Base-by-base conservation (phyloP, 2,888 invertebrate species). In the Ditula angustiorana region DNA sequence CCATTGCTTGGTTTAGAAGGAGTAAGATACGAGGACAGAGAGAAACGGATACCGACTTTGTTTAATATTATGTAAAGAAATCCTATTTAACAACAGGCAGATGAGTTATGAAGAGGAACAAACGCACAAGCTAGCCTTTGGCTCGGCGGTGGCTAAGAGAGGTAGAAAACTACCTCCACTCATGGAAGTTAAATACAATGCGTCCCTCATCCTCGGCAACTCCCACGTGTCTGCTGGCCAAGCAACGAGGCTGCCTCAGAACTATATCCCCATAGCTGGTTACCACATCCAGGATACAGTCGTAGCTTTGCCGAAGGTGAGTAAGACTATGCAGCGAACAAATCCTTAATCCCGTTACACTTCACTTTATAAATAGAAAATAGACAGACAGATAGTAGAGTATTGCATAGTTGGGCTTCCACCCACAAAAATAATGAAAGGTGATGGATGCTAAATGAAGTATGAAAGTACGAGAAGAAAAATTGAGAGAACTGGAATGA, bases 221-320 rank as follows among this genome's bases (percentile, higher is more conserved):
- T 79, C 82, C 0, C 77, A 85, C 24, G 70, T 77, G 0, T 79
- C 82, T 0, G 59, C 78, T 19, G 82, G 82, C 0, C 58, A 68
- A 30, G 67, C 83, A 1, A 63, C 70, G 0, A 71, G 71, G 23
- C 23, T 83, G 7, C 85, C 85, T 1, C 79, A 79, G 19, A 82
- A 70, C 53, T 85, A 76, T 37, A 79, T 77, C 41, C 61, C 75
- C 1, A 69, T 83, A 21, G 82, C 75, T 28, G 85, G 85, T 16
- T 86, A 79, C 58, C 83, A 85, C 61, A 79, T 85, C 41, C 72
- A 80, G 0, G 74, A 75, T 5, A 60, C 78, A 11, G 67, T 76
- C 0, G 68, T 75, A 13, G 77, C 81, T 8, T 76, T 85, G 35
- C 77, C 87, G 2, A 62, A 81, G 76, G 86, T 86, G 74, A 21